Base-by-base conservation (phyloP, 1,140 invertebrate species). In the Diachasmimorpha longicaudata region DNA sequence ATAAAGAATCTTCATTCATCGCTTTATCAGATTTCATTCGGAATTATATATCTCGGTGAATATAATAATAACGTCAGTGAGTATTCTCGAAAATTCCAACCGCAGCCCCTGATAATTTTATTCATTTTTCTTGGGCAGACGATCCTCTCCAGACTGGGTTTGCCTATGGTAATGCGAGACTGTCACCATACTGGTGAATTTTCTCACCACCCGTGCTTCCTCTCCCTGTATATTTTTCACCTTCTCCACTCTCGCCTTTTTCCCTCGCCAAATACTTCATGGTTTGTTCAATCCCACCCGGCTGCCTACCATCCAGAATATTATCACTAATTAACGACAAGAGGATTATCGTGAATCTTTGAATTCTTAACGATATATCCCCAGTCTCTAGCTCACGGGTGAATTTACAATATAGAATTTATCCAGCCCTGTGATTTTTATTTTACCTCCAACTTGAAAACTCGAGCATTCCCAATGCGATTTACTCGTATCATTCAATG, bases 311-410 rank as follows among this genome's bases (percentile, higher is more conserved):
- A 80, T 85, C 85, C 83, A 86, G 88, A 88, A 89, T 89, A 87
- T 88, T 89, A 89, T 89, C 88, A 89, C 86, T 89, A 88, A 89
- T 89, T 88, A 88, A 84, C 82, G 81, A 77, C 81, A 81, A 19
- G 21, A 63, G 80, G 79, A 82, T 76, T 76, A 74, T 74, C 37
- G 37, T 68, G 70, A 19, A 67, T 68, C 67, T 55, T 52, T 25
- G 48, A 37, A 55, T 39, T 63, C 13, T 68, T 6, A 36, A 58
- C 42, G 36, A 39, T 19, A 68, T 48, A 44, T 25, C 31, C 46
- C 36, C 67, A 55, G 23, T 75, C 52, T 52, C 48, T 52, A 14
- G 4, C 44, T n/a, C n/a, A 11, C 44, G 1, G 44, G 31, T 31
- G 44, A 46, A 46, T 46, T 46, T 46, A 46, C 11, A 11, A 10